phyloP scores from a whole-genome alignment of 2,888 invertebrate genomes.

The Troglohyphantes excavatus region DNA sequence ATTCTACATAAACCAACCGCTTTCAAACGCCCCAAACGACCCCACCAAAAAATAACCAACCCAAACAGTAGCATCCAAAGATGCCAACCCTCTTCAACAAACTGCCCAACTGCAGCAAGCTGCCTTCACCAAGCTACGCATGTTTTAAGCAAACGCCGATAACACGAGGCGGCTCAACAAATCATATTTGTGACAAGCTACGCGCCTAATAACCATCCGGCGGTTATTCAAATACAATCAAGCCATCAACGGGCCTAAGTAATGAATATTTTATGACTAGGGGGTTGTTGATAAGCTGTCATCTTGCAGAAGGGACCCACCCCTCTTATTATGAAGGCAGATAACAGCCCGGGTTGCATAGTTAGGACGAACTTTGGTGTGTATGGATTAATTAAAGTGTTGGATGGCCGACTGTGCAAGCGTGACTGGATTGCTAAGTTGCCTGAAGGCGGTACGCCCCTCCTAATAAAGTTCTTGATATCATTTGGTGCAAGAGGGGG shows the following conservation, averaged over 20 bases:
- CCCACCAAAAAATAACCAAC: no score
- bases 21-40: no score
- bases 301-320: conserved; percentile 75
- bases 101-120: no score
- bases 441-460: conserved; percentile 54
- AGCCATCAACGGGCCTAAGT: conserved; percentile 73
- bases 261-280: conserved; percentile 78
- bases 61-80: not conserved
- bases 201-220: conserved; percentile 77
- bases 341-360: conserved; percentile 53
- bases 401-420: conserved; percentile 54
- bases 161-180: conserved; percentile 61
- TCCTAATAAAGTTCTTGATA: conserved; percentile 63
- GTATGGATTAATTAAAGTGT: conserved; percentile 77
- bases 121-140: no score
- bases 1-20: no score
- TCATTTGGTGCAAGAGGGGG: conserved; percentile 47
- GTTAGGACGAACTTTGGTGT: conserved; percentile 70
- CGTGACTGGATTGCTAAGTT: conserved; percentile 66
- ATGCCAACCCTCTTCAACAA: no score
- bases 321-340: conserved; percentile 75
- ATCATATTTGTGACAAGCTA: conserved; percentile 76
- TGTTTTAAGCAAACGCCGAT: conserved; percentile 67
- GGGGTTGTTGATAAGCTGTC: conserved; percentile 76
- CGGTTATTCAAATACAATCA: conserved; percentile 78